Conservation (phyloP, 1,140 invertebrate species). For the Argopecten irradians region DNA sequence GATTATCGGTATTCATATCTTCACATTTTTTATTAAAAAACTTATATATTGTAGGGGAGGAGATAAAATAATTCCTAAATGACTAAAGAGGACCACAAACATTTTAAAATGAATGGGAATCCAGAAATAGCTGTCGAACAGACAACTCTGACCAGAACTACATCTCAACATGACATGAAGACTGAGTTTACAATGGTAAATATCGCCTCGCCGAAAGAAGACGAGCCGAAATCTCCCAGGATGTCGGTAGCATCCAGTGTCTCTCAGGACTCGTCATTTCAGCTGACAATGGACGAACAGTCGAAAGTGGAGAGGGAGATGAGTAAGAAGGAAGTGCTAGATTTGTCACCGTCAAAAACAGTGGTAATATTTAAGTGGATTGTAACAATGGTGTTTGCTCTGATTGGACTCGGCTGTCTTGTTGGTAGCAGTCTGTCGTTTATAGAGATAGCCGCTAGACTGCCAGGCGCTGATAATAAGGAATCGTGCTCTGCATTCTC, state of each 20-base stretch:
- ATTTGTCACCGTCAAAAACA: slow-evolving; percentile 33
- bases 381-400: slow-evolving; percentile 27
- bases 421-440: slow-evolving; percentile 34
- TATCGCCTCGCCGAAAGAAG: not conserved
- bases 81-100: not conserved
- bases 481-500: slow-evolving; percentile 21
- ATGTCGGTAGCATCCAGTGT: not conserved
- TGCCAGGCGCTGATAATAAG: not conserved
- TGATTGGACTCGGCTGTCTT: slow-evolving; percentile 19
- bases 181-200: not conserved
- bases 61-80: not conserved
- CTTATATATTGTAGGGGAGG: not conserved
- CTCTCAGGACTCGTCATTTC: not conserved
- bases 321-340: not conserved
- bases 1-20: no score
- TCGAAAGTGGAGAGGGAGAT: slow-evolving; percentile 32
- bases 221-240: not conserved
- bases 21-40: no score
- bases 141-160: not conserved
- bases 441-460: slow-evolving; percentile 27
- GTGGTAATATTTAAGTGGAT: slow-evolving; percentile 42
- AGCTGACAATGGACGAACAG: slow-evolving; percentile 5
- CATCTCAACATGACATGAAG: not conserved
- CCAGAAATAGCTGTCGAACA: not conserved
- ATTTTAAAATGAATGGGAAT: not conserved